Base-by-base conservation (phyloP, 2,113 vertebrate genomes). In the Salvelinus namaycush region DNA sequence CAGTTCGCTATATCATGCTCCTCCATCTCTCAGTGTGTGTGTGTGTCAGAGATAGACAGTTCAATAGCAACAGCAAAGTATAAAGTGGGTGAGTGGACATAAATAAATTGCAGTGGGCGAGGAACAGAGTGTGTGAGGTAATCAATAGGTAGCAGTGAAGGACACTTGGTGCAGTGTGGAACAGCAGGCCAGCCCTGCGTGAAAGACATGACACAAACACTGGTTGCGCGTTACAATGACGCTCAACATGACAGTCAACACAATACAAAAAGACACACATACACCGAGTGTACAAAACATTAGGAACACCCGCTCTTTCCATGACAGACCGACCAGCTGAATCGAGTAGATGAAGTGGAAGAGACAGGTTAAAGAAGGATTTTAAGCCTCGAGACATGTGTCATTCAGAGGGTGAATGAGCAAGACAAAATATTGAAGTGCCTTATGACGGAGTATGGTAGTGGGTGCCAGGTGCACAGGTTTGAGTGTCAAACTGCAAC, bases 181-280 rank as follows among this genome's bases (percentile, higher is more conserved):
- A 82, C 74, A 84, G 73, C 85, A 90, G 84, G 86, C 75, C 78
- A 80, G 78, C 76, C 34, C 75, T 22, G 87, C 81, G 82, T 90
- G 86, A 90, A 90, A 90, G 86, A 86, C 83, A 80, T 86, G 91
- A 91, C 91, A 91, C 83, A 87, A 87, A 88, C 84, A 87, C 81
- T 89, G 83, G 83, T 77, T 81, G 77, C 78, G 81, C 68, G 6
- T 84, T 79, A 85, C 87, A 85, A 84, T 85, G 82, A 74, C 71
- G 71, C 86, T 83, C 83, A 82, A 80, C 68, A 78, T 87, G 88
- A 87, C 86, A 81, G 79, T 76, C 20, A 71, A 54, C 81, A 68
- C 68, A 62, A 64, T 4, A 68, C 31, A 68, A 4, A 34, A 44
- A 44, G 39, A 44, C 39, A 44, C 39, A 44, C 39, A 44, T 2